A percentile compares a stretch with the other conserved stretches of the same genome.
Evolutionary conservation across 2,113 vertebrate genomes (phyloP).

Genomic region (Puffinus mauretanicus): DNA sequence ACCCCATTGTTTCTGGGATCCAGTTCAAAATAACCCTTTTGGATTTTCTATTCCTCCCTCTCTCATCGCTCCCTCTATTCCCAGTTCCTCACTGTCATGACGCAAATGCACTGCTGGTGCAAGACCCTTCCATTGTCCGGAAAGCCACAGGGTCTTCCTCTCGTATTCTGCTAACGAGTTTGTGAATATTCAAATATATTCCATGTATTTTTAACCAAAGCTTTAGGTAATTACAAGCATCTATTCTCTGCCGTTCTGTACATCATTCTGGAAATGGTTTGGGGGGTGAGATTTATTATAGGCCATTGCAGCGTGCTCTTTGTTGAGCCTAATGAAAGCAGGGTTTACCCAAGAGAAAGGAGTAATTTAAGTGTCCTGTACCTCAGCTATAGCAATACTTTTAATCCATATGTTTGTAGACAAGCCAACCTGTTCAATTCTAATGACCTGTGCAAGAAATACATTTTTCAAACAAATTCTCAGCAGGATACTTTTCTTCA

Average conservation of each 20-base stretch:
- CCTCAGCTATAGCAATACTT: constrained; percentile 13
- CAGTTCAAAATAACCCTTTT: neutral
- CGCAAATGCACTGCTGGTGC: neutral
- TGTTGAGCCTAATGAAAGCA: constrained; percentile 7
- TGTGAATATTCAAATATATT: neutral
- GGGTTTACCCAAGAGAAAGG: neutral
- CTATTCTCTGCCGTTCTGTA: neutral
- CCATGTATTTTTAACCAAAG: neutral
- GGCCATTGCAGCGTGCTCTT: neutral
- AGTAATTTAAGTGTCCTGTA: constrained; percentile 12
- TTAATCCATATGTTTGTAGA: constrained; percentile 31
- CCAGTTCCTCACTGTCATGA: neutral
- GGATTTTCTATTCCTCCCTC: neutral
- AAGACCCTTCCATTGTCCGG: neutral
- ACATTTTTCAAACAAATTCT: constrained; percentile 5
- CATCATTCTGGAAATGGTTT: neutral
- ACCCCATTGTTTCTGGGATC: neutral
- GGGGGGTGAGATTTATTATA: neutral
- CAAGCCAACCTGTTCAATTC: constrained; percentile 15
- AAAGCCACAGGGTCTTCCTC: neutral
- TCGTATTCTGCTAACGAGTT: neutral
- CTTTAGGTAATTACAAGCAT: neutral
- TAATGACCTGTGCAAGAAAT: constrained; percentile 17
- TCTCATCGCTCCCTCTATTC: neutral
- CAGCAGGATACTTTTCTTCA: constrained; percentile 12